Conservation (phyloP, 2,797 vertebrate species). For the Botia almorhae region DNA sequence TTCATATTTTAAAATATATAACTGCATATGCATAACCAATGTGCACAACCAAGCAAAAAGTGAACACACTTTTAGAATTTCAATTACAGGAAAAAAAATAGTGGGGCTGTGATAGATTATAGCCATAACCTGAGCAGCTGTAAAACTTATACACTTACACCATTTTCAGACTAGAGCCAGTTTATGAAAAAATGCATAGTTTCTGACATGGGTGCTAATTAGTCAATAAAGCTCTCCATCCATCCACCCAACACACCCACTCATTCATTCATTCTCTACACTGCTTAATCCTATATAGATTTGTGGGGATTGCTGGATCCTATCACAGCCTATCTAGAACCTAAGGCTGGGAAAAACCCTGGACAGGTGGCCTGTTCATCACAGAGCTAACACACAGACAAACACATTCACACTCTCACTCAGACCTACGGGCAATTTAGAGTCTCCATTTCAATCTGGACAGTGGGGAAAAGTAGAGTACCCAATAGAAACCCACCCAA, state of each 20-base stretch:
- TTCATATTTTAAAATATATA: neutral
- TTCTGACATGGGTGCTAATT: neutral
- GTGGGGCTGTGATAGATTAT: neutral
- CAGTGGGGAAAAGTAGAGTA: neutral
- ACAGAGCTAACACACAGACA: neutral
- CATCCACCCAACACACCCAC: neutral
- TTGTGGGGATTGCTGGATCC: neutral
- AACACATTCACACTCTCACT: neutral
- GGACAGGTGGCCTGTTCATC: neutral
- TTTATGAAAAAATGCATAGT: neutral
- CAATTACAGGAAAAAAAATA: too few species aligned
- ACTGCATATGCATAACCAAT: slow-evolving; percentile 8
- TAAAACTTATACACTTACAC: neutral
- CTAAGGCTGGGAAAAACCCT: neutral
- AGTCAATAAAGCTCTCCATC: neutral
- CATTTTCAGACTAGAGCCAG: neutral
- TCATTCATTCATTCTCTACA: neutral
- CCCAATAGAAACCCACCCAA: neutral
- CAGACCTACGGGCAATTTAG: neutral
- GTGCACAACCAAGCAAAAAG: too few species aligned
- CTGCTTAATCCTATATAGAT: neutral
- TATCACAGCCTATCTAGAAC: neutral
- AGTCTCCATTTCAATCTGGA: neutral
- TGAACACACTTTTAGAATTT: too few species aligned
- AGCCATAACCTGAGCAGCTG: neutral